Evolutionary conservation across 2,888 invertebrate species (phyloP), one percentile per base, ranked within the genome.

Genomic region (Cryptocheilus praepositus): DNA sequence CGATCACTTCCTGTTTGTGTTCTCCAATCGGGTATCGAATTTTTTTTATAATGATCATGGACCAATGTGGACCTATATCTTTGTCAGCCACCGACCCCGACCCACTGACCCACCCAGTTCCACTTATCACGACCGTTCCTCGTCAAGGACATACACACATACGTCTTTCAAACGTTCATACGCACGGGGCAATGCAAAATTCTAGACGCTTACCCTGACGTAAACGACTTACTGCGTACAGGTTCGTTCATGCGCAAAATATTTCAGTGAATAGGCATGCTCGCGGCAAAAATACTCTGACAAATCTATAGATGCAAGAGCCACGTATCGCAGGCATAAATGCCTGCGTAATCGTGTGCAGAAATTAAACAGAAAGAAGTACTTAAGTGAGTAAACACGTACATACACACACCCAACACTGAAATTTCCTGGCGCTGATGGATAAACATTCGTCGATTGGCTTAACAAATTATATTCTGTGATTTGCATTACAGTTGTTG

Each of bases 401-500:
- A 46, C n/a, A 64, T 22, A 22, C 52, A 53, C 19, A 61, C 51
- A 52, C 4, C 53, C 56, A 22, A 61, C 44, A 54, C 19, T 19
- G 28, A 61, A 22, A 62, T 51, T 73, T 81, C 80, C 74, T 25
- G 70, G 79, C 80, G 81, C 81, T 81, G 73, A 75, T 80, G 80
- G 76, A 82, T 69, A 79, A 76, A 82, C 80, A 79, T 81, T 84
- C 81, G 76, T 83, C 81, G 75, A 84, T 84, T 83, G 85, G 83
- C 84, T 85, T 85, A 86, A 87, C 84, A 77, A 86, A 85, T 83
- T 85, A 81, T 85, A 85, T 86, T 86, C 81, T 88, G 83, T 88
- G 85, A 85, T 88, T 88, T 88, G 84, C 84, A 88, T 88, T 88
- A 85, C 87, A 88, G 88, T 87, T 85, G 82, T 86, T 85, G 84